A percentile compares a stretch with the other conserved stretches of the same genome.
phyloP scores from a whole-genome alignment of 2,888 invertebrate genomes.

The Dicycla oo region DNA sequence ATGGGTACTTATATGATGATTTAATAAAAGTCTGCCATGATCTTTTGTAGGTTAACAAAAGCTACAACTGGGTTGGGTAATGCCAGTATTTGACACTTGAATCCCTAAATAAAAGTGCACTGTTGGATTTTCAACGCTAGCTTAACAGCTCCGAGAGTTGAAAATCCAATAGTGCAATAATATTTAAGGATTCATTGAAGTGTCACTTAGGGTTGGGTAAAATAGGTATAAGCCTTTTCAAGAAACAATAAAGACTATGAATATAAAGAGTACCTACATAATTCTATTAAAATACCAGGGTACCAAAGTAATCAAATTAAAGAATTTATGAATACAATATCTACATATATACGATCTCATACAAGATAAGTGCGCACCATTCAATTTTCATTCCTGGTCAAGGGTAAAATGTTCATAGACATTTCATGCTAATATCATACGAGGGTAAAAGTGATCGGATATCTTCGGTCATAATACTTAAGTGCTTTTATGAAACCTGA shows the following conservation, averaged over 20 bases:
- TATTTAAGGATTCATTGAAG: no score
- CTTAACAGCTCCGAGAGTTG: no score
- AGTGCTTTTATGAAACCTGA: slow-evolving; percentile 65
- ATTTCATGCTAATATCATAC: slow-evolving; percentile 67
- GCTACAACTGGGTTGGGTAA: background rate
- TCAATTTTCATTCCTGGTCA: slow-evolving; percentile 66
- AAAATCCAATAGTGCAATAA: no score
- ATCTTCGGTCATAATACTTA: slow-evolving; percentile 62
- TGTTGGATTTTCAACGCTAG: no score
- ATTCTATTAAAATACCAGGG: background rate
- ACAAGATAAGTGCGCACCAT: slow-evolving; percentile 51
- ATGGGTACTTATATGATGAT: background rate
- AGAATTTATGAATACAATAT: slow-evolving; percentile 34
- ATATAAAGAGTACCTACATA: background rate
- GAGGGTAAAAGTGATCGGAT: slow-evolving; percentile 66
- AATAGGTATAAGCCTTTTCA: background rate
- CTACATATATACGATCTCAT: slow-evolving; percentile 42
- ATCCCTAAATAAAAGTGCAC: no score
- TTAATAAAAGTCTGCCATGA: background rate
- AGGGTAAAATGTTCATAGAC: slow-evolving; percentile 63
- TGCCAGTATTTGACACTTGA: no score
- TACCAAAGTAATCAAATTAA: slow-evolving; percentile 12
- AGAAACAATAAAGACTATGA: background rate
- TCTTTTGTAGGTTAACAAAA: background rate
- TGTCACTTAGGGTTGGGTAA: no score